Evolutionary conservation across 2,113 vertebrate species (phyloP), one percentile per base, ranked within the genome.

Genomic region (Aphyosemion australe): DNA sequence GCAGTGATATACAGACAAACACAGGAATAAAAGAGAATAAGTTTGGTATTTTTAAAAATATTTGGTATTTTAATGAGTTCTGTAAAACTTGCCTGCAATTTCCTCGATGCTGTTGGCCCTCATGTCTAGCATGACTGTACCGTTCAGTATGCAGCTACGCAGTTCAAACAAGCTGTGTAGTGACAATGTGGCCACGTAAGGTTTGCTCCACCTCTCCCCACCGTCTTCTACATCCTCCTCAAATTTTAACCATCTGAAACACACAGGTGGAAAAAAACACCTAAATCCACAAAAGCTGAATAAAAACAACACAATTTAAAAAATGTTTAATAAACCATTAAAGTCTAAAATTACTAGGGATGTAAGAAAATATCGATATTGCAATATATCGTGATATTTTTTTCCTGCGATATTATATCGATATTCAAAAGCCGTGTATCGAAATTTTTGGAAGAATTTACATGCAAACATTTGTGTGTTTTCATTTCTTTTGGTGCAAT

Each of bases 151-250:
- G 71, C 95, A 97, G 84, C 95, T 97, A 34, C 96, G 92, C 32
- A 98, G 86, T 58, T 98, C 95, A 89, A 97, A 97, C 34, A 98
- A 92, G 73, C 96, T 98, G 82, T 98, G 96, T 48, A 98, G 87
- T 55, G 96, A 96, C 21, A 98, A 83, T 0, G 96, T 98, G 21
- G 96, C 96, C 88, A 98, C 96, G 0, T 98, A 98, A 45, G 96
- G 96, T 48, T 98, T 98, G 87, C 95, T 97, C 96, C 96, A 98
- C 12, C 96, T 88, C 85, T 98, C 96, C 0, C 96, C 96, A 0
- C 96, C 96, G 8, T 98, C 96, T 87, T 98, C 96, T 74, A 98
- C 96, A 61, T 98, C 96, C 83, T 98, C 96, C 86, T 98, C 96
- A 80, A 98, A 98, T 79, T 98, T 98, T 65, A 90, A 67, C 89